Evolutionary conservation across 2,113 vertebrate genomes (phyloP).

Genomic region (Siniperca chuatsi): DNA sequence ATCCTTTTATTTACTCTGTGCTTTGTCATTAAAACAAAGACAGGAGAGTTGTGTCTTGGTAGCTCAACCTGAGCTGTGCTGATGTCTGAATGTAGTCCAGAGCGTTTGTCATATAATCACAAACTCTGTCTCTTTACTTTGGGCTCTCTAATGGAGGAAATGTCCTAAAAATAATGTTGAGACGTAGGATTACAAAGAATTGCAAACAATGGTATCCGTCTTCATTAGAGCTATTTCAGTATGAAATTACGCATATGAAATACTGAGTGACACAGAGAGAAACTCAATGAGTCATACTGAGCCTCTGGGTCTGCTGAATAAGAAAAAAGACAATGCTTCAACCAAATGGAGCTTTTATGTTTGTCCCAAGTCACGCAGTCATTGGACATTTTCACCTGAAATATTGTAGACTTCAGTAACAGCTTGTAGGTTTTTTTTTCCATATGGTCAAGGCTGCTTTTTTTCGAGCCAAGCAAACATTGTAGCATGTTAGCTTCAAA

Average conservation of each 20-base stretch:
- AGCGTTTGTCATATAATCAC: background rate
- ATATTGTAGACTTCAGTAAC: background rate
- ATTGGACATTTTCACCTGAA: background rate
- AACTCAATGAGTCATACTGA: constrained; percentile 6
- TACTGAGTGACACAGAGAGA: background rate
- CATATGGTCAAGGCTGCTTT: background rate
- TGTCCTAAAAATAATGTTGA: background rate
- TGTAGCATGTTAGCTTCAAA: background rate
- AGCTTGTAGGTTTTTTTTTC: background rate
- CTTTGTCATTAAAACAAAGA: background rate
- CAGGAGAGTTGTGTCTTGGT: background rate
- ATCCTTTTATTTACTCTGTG: background rate
- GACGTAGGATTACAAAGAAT: background rate
- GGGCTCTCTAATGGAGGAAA: background rate
- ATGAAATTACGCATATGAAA: background rate
- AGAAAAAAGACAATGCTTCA: background rate
- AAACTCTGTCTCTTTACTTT: background rate
- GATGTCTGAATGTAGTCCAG: background rate
- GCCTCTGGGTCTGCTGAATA: background rate
- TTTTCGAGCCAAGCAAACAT: background rate
- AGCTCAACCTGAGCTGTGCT: background rate
- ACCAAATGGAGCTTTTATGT: background rate
- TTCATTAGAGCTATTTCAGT: background rate
- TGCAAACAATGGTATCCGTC: background rate
- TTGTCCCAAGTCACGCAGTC: background rate